phyloP scores from a whole-genome alignment of 1,140 invertebrate species.

The Papilio glaucus region DNA sequence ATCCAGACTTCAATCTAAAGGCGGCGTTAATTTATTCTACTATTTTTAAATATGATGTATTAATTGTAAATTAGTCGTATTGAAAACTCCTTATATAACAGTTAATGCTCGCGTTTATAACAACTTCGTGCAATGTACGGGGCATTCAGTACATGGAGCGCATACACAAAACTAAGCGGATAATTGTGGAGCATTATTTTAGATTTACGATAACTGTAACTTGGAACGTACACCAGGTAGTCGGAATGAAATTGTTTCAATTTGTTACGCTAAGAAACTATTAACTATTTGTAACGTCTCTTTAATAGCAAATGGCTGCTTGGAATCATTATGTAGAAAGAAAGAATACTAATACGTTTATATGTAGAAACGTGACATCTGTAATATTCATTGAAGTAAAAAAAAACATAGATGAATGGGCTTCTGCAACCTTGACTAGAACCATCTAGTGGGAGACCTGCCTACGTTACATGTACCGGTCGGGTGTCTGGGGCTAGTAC shows the following conservation, averaged over 20 bases:
- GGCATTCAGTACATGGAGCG: constrained; percentile 10
- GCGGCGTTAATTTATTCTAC: background rate
- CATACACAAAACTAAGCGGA: background rate
- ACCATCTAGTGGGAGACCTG: too few species aligned
- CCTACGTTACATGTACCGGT: too few species aligned
- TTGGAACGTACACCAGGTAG: constrained; percentile 23
- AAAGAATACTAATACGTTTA: too few species aligned
- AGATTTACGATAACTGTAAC: constrained; percentile 32
- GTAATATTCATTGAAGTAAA: background rate
- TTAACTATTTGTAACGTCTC: background rate
- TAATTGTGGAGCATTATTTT: constrained; percentile 26
- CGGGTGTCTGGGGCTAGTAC: too few species aligned
- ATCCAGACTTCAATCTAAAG: too few species aligned
- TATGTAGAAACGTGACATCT: background rate
- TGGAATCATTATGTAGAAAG: background rate
- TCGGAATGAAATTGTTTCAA: background rate
- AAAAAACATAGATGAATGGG: too few species aligned
- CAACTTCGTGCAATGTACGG: constrained; percentile 19
- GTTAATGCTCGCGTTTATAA: constrained; percentile 1
- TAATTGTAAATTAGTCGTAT: too few species aligned
- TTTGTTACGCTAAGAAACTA: constrained; percentile 26
- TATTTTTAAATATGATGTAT: background rate
- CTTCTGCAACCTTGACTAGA: too few species aligned
- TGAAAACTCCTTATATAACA: constrained; percentile 12
- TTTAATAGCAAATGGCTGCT: background rate